Conservation (phyloP, 2,797 vertebrate genomes). For the Hafferia zeledoni region DNA sequence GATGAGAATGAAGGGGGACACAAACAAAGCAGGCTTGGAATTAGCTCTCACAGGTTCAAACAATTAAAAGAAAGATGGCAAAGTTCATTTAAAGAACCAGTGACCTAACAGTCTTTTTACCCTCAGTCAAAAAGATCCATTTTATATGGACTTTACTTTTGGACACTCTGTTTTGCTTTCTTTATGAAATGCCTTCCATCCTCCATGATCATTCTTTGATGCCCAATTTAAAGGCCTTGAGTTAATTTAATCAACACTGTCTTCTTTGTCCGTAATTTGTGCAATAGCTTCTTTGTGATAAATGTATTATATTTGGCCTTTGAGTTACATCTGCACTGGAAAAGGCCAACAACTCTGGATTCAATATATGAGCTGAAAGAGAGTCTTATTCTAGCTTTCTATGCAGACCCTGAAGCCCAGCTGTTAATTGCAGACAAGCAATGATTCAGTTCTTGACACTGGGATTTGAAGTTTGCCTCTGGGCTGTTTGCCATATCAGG, state of each 20-base stretch:
- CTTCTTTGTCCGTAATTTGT: not conserved
- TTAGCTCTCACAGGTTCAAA: not conserved
- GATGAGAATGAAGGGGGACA: not conserved
- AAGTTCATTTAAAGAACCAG: not conserved
- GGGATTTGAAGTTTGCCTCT: slow-evolving; percentile 10
- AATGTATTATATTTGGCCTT: not conserved
- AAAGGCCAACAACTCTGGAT: not conserved
- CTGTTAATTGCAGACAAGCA: slow-evolving; percentile 10
- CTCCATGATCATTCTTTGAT: not conserved
- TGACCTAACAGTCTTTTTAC: not conserved
- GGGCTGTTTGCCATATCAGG: slow-evolving; percentile 10
- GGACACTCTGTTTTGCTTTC: not conserved
- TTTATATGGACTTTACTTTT: not conserved
- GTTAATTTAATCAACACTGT: not conserved
- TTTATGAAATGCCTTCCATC: not conserved
- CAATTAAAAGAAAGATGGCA: not conserved
- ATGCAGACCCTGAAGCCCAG: not conserved
- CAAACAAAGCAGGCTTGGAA: not conserved
- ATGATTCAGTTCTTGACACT: slow-evolving; percentile 21
- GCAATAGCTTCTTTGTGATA: not conserved
- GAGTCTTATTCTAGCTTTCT: not conserved
- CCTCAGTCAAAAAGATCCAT: not conserved
- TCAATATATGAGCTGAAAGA: not conserved
- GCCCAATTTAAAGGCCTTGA: not conserved
- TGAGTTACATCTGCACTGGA: not conserved